phyloP scores from a whole-genome alignment of 2,888 invertebrate genomes.

The Heteromyza rotundicornis region DNA sequence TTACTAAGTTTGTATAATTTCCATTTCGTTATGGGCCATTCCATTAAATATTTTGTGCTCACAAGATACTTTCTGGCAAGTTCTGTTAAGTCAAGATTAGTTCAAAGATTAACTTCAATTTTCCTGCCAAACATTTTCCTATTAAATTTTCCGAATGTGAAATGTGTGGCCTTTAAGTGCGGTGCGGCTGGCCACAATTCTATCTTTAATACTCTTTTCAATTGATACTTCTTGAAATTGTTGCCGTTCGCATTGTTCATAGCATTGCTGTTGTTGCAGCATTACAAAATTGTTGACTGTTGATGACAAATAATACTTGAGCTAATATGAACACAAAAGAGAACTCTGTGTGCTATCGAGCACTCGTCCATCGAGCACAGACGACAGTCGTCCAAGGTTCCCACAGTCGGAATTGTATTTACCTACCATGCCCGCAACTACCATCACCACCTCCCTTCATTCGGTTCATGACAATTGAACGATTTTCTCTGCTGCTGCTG shows the following conservation, averaged over 20 bases:
- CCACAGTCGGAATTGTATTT: too few relatives aligned
- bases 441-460: too few relatives aligned
- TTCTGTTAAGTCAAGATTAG: too few relatives aligned
- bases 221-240: constrained; percentile 3
- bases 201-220: background rate
- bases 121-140: background rate
- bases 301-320: constrained; percentile 20
- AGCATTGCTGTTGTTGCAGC: background rate
- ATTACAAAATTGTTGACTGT: constrained; percentile 5
- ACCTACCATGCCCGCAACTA: too few relatives aligned
- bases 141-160: background rate
- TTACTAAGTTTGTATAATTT: too few relatives aligned
- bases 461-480: background rate
- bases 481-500: too few relatives aligned
- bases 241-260: background rate
- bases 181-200: background rate
- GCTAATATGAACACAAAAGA: constrained; percentile 9
- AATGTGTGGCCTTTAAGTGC: too few relatives aligned
- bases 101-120: background rate
- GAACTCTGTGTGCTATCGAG: background rate
- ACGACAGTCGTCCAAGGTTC: too few relatives aligned
- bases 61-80: too few relatives aligned
- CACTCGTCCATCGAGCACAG: too few relatives aligned
- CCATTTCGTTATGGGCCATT: too few relatives aligned
- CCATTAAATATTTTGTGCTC: too few relatives aligned